Evolutionary conservation across 2,888 invertebrate species (phyloP).

Genomic region (Amiota communis): DNA sequence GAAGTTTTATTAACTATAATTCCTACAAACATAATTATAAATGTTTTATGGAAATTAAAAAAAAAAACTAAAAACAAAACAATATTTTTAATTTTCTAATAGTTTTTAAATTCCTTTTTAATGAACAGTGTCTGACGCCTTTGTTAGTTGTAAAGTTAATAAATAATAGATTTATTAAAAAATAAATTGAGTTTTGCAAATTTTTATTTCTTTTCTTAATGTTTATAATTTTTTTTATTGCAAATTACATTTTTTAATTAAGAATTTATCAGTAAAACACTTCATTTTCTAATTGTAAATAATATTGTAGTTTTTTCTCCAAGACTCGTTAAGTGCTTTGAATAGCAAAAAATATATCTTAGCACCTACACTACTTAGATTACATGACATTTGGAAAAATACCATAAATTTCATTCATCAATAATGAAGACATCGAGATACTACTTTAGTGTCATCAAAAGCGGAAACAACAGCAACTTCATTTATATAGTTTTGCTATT

Average conservation of each 20-base stretch:
- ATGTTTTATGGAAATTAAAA: not conserved
- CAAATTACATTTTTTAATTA: too few relatives aligned
- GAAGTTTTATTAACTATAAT: too few relatives aligned
- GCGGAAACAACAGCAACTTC: slow-evolving; percentile 3
- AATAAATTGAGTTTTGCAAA: too few relatives aligned
- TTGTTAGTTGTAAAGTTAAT: too few relatives aligned
- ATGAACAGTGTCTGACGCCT: too few relatives aligned
- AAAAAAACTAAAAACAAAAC: not conserved
- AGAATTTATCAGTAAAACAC: too few relatives aligned
- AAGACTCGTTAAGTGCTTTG: not conserved
- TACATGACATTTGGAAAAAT: not conserved
- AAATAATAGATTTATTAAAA: too few relatives aligned
- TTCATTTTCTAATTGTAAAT: too few relatives aligned
- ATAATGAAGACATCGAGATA: slow-evolving; percentile 25
- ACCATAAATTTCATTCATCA: not conserved
- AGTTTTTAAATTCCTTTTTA: not conserved
- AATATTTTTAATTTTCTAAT: not conserved
- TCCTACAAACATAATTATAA: not conserved
- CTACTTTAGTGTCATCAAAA: not conserved
- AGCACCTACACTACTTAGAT: too few relatives aligned
- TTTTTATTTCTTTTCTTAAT: too few relatives aligned
- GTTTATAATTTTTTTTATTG: too few relatives aligned
- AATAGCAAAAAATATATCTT: not conserved
- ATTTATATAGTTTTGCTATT: not conserved
- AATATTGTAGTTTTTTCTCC: too few relatives aligned